Percentiles rank a stretch among this genome's conserved stretches.
Evolutionary conservation across 2,797 vertebrate species (phyloP).

Genomic region (Nothura maculosa): DNA sequence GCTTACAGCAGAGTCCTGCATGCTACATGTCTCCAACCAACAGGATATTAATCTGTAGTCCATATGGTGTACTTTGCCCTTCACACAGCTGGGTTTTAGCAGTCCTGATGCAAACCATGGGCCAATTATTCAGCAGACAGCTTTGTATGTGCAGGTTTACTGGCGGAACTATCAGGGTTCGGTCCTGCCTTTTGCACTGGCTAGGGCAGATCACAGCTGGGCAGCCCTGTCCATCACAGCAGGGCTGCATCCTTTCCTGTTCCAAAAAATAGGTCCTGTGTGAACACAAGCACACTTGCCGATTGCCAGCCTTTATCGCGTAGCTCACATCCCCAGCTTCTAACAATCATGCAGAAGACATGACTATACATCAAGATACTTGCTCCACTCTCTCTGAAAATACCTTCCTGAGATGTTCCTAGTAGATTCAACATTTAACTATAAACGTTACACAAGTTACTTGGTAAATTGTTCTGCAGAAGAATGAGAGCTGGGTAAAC

Average conservation of each 20-base stretch:
- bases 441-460: background rate
- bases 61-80: background rate
- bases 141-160: background rate
- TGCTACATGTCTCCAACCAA: background rate
- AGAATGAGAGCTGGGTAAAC: slow-evolving; percentile 30
- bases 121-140: background rate
- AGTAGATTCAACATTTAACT: slow-evolving; percentile 5
- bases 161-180: background rate
- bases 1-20: background rate
- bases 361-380: slow-evolving; percentile 16
- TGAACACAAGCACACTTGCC: background rate
- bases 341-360: background rate
- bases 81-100: background rate
- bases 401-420: slow-evolving; percentile 8
- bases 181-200: background rate
- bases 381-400: slow-evolving; percentile 23
- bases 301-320: background rate
- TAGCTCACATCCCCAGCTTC: background rate
- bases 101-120: background rate
- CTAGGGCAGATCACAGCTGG: background rate
- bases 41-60: background rate
- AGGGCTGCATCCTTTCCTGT: background rate
- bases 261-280: background rate
- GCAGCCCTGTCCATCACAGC: background rate
- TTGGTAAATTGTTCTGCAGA: slow-evolving; percentile 42